These are phyloP conservation scores for Hofmannophila pseudospretella DNA, from an alignment of 2,888 invertebrate species.

Conservation along the genomic window DNA sequence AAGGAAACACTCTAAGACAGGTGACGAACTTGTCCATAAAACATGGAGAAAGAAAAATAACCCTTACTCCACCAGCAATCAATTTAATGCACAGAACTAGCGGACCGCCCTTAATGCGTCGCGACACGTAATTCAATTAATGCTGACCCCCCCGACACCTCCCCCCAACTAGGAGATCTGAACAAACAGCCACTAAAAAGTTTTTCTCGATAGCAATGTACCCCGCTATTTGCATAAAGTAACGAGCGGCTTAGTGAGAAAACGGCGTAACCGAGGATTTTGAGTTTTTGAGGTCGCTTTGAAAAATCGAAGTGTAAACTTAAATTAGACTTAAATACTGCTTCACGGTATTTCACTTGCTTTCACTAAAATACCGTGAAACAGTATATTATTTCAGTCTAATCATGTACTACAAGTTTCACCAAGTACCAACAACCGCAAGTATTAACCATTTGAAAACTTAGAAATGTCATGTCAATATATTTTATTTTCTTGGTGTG, in stretches of 20 bases:
- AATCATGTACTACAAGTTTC: too few species aligned
- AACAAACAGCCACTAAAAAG: slow-evolving; percentile 52
- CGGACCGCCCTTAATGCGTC: slow-evolving; percentile 18
- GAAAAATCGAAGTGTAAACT: too few species aligned
- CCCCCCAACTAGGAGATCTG: slow-evolving; percentile 19
- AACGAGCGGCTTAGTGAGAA: background rate
- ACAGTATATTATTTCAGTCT: too few species aligned
- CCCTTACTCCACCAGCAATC: background rate
- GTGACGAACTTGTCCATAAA: background rate
- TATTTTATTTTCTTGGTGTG: too few species aligned
- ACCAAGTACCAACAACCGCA: too few species aligned
- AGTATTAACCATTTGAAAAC: too few species aligned
- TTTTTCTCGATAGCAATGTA: slow-evolving; percentile 42
- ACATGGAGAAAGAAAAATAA: background rate
- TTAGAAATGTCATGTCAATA: too few species aligned
- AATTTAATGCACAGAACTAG: slow-evolving; percentile 3
- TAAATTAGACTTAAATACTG: too few species aligned
- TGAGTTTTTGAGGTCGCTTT: background rate
- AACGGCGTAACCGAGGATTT: slow-evolving; percentile 6
- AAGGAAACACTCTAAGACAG: too few species aligned
- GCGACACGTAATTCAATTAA: slow-evolving; percentile 66
- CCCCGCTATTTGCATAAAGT: slow-evolving; percentile 44
- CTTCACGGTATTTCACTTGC: too few species aligned
- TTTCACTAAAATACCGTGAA: too few species aligned
- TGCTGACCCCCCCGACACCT: slow-evolving; percentile 21